Conservation (phyloP, 2,797 vertebrate genomes). For the Girardinus metallicus region DNA sequence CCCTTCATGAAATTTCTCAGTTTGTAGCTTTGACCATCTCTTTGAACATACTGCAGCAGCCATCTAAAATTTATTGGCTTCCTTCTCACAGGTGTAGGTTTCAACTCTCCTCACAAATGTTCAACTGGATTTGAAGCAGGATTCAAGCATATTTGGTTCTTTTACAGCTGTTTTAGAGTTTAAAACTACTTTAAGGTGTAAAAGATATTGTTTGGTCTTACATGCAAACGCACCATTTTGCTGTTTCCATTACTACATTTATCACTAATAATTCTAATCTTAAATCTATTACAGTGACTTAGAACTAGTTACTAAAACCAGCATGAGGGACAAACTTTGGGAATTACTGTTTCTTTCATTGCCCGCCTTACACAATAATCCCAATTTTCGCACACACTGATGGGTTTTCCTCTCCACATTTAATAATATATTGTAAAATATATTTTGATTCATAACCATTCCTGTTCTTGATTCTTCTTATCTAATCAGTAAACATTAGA, state of each 20-base stretch:
- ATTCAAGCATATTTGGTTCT: background rate
- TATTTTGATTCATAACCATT: background rate
- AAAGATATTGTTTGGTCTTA: background rate
- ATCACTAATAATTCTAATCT: background rate
- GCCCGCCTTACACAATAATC: background rate
- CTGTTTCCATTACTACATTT: background rate
- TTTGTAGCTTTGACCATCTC: background rate
- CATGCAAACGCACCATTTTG: background rate
- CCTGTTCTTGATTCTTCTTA: background rate
- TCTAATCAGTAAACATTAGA: background rate
- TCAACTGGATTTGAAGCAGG: background rate
- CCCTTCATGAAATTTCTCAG: conserved; percentile 1
- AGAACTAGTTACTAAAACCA: background rate
- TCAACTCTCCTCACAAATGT: background rate
- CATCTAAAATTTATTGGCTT: background rate
- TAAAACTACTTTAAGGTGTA: background rate
- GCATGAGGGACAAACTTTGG: background rate
- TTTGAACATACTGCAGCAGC: background rate
- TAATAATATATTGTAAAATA: background rate
- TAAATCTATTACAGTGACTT: background rate
- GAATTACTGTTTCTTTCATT: background rate
- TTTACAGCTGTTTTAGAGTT: background rate
- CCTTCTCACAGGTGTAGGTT: background rate
- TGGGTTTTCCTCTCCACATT: background rate
- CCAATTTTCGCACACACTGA: background rate